Evolutionary conservation across 2,797 vertebrate genomes (phyloP).

Genomic region (Perodicticus potto): DNA sequence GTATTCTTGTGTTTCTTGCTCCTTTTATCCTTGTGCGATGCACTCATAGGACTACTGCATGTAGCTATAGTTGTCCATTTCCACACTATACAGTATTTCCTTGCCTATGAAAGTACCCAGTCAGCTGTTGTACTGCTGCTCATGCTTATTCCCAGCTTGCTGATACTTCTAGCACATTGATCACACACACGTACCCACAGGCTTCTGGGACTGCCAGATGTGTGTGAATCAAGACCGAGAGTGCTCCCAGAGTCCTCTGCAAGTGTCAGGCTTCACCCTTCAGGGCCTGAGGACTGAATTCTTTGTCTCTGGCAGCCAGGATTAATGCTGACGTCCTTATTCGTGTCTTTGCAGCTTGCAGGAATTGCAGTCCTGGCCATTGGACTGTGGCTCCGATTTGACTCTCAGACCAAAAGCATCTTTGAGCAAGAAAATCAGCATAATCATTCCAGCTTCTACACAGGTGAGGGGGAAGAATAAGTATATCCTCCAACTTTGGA

Average conservation of each 20-base stretch:
- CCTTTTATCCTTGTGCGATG: not conserved
- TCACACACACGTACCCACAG: not conserved
- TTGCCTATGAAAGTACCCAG: not conserved
- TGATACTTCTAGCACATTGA: slow-evolving; percentile 1
- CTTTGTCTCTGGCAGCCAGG: too few relatives aligned
- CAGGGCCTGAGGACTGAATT: rapidly evolving
- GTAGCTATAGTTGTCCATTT: rapidly evolving
- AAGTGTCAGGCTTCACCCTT: not conserved
- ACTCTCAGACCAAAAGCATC: slow-evolving; percentile 94
- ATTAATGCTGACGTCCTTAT: not conserved
- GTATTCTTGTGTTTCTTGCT: not conserved
- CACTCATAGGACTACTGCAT: rapidly evolving
- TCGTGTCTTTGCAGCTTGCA: slow-evolving; percentile 90
- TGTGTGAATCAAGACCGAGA: not conserved
- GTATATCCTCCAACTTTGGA: not conserved
- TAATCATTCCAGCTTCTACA: slow-evolving; percentile 92
- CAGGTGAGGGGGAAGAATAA: slow-evolving; percentile 88
- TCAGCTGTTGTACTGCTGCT: too few relatives aligned
- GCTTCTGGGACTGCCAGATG: not conserved
- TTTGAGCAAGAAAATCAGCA: slow-evolving; percentile 90
- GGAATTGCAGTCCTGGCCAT: slow-evolving; percentile 95
- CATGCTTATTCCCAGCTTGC: not conserved
- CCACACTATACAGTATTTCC: not conserved
- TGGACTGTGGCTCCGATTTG: slow-evolving; percentile 97
- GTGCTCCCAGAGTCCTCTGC: not conserved